These are phyloP conservation scores for Poecilia wingei DNA, from an alignment of 2,797 vertebrate species.

Conservation along the genomic window DNA sequence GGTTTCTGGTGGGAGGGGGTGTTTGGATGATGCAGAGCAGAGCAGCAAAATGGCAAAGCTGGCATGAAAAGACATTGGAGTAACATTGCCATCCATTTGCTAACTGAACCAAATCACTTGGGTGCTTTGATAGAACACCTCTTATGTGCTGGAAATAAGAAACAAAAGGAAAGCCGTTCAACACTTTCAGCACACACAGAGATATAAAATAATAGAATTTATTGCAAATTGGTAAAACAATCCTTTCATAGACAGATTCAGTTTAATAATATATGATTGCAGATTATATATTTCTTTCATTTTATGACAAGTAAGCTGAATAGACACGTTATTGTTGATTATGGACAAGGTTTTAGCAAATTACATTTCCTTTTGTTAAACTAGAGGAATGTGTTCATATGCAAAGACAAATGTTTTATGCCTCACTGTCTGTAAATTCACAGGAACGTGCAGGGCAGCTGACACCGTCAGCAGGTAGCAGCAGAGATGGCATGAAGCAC, in stretches of 20 bases:
- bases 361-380: neutral
- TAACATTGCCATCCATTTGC: slow-evolving; percentile 74
- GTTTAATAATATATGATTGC: neutral
- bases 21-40: slow-evolving; percentile 46
- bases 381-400: neutral
- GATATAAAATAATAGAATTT: neutral
- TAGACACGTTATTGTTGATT: neutral
- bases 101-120: slow-evolving; percentile 64
- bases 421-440: slow-evolving; percentile 6
- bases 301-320: neutral
- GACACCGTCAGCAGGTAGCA: slow-evolving; percentile 47
- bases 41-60: slow-evolving; percentile 65
- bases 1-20: slow-evolving; percentile 32
- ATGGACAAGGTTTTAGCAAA: neutral
- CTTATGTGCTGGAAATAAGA: slow-evolving; percentile 35
- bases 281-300: neutral
- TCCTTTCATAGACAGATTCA: neutral
- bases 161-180: neutral
- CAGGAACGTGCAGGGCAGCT: slow-evolving; percentile 14
- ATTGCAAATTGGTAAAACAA: neutral
- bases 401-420: neutral
- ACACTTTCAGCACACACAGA: neutral
- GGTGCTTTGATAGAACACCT: slow-evolving; percentile 49
- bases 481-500: neutral
- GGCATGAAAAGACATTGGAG: slow-evolving; percentile 64